A percentile compares a stretch with the other conserved stretches of the same genome.
Conservation (phyloP, 2,888 invertebrate genomes). For the Tetrapedia diversipes region DNA sequence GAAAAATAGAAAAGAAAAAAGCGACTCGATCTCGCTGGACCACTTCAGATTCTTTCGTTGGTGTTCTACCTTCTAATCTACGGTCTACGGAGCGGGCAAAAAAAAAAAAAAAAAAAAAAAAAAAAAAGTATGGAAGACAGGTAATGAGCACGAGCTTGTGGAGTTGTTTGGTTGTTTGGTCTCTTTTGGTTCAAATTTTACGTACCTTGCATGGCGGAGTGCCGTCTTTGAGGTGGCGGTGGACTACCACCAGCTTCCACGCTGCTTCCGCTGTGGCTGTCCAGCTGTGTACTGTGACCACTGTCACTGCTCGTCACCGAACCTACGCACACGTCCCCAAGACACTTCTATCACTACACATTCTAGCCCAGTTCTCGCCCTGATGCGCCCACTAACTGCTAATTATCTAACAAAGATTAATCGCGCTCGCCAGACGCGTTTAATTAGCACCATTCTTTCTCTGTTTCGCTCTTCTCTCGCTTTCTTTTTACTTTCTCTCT, state of each 20-base stretch:
- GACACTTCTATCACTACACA: slow-evolving; percentile 81
- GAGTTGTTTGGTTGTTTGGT: slow-evolving; percentile 19
- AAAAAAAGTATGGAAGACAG: slow-evolving; percentile 38
- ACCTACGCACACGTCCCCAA: slow-evolving; percentile 84
- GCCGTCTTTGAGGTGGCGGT: slow-evolving; percentile 84
- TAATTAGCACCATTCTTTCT: slow-evolving; percentile 6
- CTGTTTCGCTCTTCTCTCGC: neutral
- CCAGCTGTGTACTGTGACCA: slow-evolving; percentile 92
- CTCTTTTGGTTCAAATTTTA: slow-evolving; percentile 53
- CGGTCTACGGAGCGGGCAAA: slow-evolving; percentile 63
- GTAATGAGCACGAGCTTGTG: slow-evolving; percentile 61
- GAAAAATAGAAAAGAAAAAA: neutral
- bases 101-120: slow-evolving; percentile 51
- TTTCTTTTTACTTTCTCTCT: neutral
- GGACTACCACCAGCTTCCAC: slow-evolving; percentile 84
- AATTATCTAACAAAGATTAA: slow-evolving; percentile 49
- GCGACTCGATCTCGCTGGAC: slow-evolving; percentile 37
- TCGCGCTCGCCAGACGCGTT: slow-evolving; percentile 24
- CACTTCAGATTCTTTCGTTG: slow-evolving; percentile 52
- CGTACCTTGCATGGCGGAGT: slow-evolving; percentile 85
- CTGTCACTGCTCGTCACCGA: slow-evolving; percentile 97
- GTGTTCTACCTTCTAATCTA: slow-evolving; percentile 62
- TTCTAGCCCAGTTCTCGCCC: slow-evolving; percentile 67
- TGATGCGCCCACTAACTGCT: slow-evolving; percentile 58
- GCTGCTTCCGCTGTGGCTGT: slow-evolving; percentile 86